Base-by-base conservation (phyloP, 2,113 vertebrate species). In the Nibea coibor region DNA sequence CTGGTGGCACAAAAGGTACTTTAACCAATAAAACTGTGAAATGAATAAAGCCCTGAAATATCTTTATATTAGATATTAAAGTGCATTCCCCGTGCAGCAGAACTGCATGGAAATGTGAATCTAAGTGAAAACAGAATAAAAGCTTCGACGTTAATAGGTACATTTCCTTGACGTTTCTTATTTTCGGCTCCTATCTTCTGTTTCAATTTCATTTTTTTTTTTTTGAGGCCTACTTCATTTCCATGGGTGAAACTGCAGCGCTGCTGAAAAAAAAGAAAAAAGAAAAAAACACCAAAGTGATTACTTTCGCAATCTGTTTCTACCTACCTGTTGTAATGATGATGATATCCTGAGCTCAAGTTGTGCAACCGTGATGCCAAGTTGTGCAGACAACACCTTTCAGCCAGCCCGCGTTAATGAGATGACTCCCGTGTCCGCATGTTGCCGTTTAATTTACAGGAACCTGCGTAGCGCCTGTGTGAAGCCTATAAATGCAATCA, bases 51-150 rank as follows among this genome's bases (percentile, higher is more conserved):
- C 78, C 68, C 50, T 58, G n/a, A 76, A 72, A 76, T 80, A 72
- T 86, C 73, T 87, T 81, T 54, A 69, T 74, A 63, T 72, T 71
- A 47, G 42, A 81, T 77, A 69, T 82, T 64, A 83, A 84, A 86
- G 26, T 62, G 72, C 17, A 50, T 22, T 68, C 54, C 48, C 42
- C 35, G 42, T 58, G 62, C 57, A 20, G 81, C 62, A 62, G 74
- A 80, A 59, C 63, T 68, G 48, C 64, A n/a, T 61, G 61, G 68
- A 64, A 78, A 35, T 69, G 7, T 64, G 71, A 68, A 74, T 50
- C 26, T 26, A 65, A 77, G 64, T 78, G 51, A 67, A 69, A 78
- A 70, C n/a, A 50, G 63, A 66, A 59, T 67, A 77, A 83, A 84
- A 82, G 54, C 72, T 39, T 9, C 10, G 24, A 19, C 4, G 0